Evolutionary conservation across 2,888 invertebrate species (phyloP).

Genomic region (Andrena chrysosceles): DNA sequence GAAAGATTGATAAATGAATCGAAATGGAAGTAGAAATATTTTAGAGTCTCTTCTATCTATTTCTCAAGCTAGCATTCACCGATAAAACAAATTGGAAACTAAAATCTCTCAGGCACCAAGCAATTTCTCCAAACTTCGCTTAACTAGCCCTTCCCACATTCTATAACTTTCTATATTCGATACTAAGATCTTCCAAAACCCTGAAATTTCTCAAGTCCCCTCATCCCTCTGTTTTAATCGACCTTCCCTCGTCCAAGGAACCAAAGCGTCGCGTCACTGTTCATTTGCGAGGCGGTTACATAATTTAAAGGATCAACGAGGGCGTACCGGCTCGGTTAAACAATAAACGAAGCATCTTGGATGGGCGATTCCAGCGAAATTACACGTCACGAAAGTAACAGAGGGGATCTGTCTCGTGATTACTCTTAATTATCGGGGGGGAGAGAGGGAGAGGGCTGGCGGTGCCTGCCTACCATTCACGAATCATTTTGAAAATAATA

Average conservation of each 20-base stretch:
- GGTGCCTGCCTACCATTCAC: slow-evolving; percentile 22
- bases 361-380: slow-evolving; percentile 21
- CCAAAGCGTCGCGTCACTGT: neutral
- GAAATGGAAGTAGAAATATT: too few relatives aligned
- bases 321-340: neutral
- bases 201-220: neutral
- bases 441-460: slow-evolving; percentile 25
- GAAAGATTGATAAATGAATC: too few relatives aligned
- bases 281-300: neutral
- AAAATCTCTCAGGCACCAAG: too few relatives aligned
- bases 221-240: neutral
- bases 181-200: too few relatives aligned
- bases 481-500: slow-evolving; percentile 67
- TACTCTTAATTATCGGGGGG: slow-evolving; percentile 37
- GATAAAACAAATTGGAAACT: too few relatives aligned
- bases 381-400: neutral
- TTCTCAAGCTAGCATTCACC: too few relatives aligned
- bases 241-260: neutral
- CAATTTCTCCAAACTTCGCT: too few relatives aligned
- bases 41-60: too few relatives aligned
- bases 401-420: neutral
- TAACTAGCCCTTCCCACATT: too few relatives aligned
- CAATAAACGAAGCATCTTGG: neutral
- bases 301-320: neutral
- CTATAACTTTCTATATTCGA: too few relatives aligned